Evolutionary conservation across 1,140 invertebrate species (phyloP).

Genomic region (Oryzaephilus surinamensis): DNA sequence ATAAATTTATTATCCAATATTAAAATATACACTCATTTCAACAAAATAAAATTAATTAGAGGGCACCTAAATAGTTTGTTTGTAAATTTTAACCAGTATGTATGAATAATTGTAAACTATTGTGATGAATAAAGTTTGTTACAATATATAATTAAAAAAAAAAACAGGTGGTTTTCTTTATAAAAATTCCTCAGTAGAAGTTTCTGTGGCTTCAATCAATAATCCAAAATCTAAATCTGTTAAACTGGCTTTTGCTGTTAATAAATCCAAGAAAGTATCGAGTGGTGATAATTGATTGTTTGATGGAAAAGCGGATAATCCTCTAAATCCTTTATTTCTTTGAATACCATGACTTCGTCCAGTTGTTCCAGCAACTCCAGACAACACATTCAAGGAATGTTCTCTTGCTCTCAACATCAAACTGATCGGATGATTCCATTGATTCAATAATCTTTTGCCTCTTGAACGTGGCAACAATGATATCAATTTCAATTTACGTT

Average conservation of each 20-base stretch:
- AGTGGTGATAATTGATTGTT: constrained; percentile 64
- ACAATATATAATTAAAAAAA: constrained; percentile 6
- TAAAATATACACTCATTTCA: constrained; percentile 3
- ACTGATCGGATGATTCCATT: constrained; percentile 67
- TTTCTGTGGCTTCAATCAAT: constrained; percentile 66
- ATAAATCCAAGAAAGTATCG: constrained; percentile 71
- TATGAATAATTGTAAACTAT: constrained; percentile 12
- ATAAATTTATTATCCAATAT: constrained; percentile 13
- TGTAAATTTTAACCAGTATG: constrained; percentile 1
- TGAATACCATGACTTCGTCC: constrained; percentile 15
- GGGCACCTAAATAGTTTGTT: neutral
- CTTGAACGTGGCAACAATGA: constrained; percentile 62
- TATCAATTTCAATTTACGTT: constrained; percentile 60
- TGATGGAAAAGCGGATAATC: constrained; percentile 57
- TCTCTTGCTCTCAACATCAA: constrained; percentile 65
- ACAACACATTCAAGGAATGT: constrained; percentile 65
- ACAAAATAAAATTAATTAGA: neutral
- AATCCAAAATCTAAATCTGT: constrained; percentile 72
- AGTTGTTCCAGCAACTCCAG: constrained; percentile 40
- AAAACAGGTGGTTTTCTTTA: too few species aligned
- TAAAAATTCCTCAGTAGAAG: constrained; percentile 45
- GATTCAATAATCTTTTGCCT: constrained; percentile 62
- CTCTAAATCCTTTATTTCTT: constrained; percentile 13
- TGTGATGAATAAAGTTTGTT: constrained; percentile 13
- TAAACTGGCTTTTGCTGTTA: constrained; percentile 75